A percentile compares a stretch with the other conserved stretches of the same genome.
Evolutionary conservation across 2,797 vertebrate species (phyloP).

Genomic region (Thaleichthys pacificus): DNA sequence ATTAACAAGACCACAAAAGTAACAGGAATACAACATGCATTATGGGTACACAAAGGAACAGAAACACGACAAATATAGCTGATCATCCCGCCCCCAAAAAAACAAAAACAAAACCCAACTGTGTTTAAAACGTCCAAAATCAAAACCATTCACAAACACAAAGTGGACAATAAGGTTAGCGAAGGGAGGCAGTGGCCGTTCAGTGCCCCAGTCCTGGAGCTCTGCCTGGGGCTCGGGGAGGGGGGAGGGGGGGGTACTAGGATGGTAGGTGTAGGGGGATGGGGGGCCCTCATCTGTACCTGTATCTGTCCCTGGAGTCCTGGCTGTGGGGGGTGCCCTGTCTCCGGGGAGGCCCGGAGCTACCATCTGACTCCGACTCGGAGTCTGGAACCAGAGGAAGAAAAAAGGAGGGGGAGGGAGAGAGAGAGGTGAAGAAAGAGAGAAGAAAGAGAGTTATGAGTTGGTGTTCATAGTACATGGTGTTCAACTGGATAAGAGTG

Average conservation of each 20-base stretch:
- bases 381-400: slow-evolving; percentile 57
- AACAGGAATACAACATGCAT: slow-evolving; percentile 45
- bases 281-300: slow-evolving; percentile 76
- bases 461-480: no score
- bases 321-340: slow-evolving; percentile 68
- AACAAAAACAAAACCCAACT: slow-evolving; percentile 42
- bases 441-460: no score
- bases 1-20: slow-evolving; percentile 34
- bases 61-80: slow-evolving; percentile 34
- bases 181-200: slow-evolving; percentile 39
- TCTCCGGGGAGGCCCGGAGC: slow-evolving; percentile 60
- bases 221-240: slow-evolving; percentile 49
- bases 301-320: slow-evolving; percentile 79
- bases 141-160: slow-evolving; percentile 13
- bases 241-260: slow-evolving; percentile 20
- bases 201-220: slow-evolving; percentile 52
- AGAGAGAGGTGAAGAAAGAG: not conserved
- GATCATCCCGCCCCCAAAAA: slow-evolving; percentile 26
- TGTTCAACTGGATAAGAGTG: no score
- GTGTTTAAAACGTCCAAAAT: not conserved
- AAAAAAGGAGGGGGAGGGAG: not conserved
- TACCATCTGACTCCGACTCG: slow-evolving; percentile 73
- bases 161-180: not conserved
- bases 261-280: slow-evolving; percentile 13
- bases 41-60: slow-evolving; percentile 51